These are phyloP conservation scores for Drosophila villosipedis DNA, from an alignment of 2,888 invertebrate species.

Conservation along the genomic window DNA sequence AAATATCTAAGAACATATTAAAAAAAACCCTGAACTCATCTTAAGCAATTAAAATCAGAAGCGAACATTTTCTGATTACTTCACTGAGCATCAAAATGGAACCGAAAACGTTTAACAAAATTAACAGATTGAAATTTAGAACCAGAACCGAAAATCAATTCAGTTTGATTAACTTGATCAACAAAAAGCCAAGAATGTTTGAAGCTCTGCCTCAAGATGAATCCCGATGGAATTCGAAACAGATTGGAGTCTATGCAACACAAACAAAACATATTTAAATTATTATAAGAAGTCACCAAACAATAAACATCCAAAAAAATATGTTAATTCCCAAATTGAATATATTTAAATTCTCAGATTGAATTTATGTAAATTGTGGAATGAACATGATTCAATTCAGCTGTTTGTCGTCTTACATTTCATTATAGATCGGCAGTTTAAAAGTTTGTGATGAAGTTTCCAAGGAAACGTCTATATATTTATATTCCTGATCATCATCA, in stretches of 20 bases:
- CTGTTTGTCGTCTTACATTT: not conserved
- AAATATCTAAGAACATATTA: too few relatives aligned
- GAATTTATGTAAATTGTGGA: not conserved
- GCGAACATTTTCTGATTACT: not conserved
- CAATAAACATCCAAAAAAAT: not conserved
- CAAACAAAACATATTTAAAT: not conserved
- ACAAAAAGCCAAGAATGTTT: not conserved
- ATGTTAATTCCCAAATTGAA: not conserved
- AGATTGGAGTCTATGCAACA: not conserved
- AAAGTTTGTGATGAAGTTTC: not conserved
- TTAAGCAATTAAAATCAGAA: not conserved
- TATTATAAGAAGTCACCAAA: not conserved
- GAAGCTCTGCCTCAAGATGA: not conserved
- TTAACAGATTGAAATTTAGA: not conserved
- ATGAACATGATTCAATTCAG: not conserved
- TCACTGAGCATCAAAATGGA: not conserved
- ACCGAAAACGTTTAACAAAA: not conserved
- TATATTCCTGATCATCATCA: not conserved
- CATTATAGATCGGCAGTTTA: not conserved
- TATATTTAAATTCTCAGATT: not conserved
- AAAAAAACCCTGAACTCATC: too few relatives aligned
- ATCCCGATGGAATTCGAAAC: not conserved
- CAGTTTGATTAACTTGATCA: not conserved
- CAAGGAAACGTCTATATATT: not conserved
- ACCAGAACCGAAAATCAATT: not conserved